A percentile compares a stretch with the other conserved stretches of the same genome.
Conservation (phyloP, 2,113 vertebrate genomes). For the Hippoglossus stenolepis region DNA sequence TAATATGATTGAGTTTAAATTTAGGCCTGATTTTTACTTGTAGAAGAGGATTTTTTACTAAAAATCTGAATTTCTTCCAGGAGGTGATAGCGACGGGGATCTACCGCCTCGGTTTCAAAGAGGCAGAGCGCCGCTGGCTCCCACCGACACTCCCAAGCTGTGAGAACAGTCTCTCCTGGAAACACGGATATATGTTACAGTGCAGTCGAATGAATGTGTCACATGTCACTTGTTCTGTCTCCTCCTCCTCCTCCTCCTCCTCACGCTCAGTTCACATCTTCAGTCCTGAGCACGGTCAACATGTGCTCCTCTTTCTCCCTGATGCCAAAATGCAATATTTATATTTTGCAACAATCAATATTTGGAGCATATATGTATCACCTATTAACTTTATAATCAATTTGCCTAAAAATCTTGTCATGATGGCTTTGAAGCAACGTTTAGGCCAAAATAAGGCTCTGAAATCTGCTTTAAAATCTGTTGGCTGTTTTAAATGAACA, state of each 20-base stretch:
- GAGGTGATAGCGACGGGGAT: constrained; percentile 72
- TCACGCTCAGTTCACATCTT: constrained; percentile 10
- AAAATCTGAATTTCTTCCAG: constrained; percentile 68
- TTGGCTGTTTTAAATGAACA: no score
- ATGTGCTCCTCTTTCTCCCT: neutral
- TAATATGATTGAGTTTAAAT: neutral
- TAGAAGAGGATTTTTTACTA: neutral
- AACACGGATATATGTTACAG: neutral
- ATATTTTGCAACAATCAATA: neutral
- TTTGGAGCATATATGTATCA: neutral
- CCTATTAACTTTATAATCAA: no score
- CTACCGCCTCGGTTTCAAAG: constrained; percentile 76
- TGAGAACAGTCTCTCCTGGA: constrained; percentile 77
- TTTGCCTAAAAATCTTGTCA: no score
- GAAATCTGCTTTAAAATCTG: no score
- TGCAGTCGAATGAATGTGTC: constrained; percentile 19
- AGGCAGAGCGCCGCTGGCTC: constrained; percentile 90
- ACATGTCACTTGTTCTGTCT: constrained; percentile 1
- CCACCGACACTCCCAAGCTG: constrained; percentile 92
- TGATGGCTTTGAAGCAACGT: neutral
- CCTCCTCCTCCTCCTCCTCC: neutral
- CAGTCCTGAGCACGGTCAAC: neutral
- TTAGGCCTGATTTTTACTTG: neutral
- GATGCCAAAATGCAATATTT: no score
- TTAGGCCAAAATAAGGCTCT: neutral